Evolutionary conservation across 2,888 invertebrate species (phyloP).

Genomic region (Timema cristinae): DNA sequence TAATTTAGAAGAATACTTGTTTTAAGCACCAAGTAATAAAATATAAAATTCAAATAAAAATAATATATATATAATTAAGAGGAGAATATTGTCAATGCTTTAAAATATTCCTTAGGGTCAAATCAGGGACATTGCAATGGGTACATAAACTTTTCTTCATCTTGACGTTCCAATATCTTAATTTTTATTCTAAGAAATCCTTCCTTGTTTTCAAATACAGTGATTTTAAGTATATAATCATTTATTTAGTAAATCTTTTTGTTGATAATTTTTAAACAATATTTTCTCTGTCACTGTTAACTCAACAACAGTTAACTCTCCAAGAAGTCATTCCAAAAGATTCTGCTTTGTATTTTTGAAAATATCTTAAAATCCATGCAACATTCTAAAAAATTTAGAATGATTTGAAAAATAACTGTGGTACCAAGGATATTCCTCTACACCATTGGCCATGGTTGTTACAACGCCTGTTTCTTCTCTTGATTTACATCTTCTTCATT

Average conservation of each 20-base stretch:
- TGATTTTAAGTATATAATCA: neutral
- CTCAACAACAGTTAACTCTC: neutral
- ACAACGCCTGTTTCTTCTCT: neutral
- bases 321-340: neutral
- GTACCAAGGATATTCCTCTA: neutral
- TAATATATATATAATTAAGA: too few species aligned
- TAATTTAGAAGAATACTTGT: too few species aligned
- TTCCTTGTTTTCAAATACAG: too few species aligned
- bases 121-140: too few species aligned
- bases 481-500: constrained; percentile 1
- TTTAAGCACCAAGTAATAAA: too few species aligned
- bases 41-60: too few species aligned
- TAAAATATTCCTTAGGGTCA: too few species aligned
- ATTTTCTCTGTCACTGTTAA: neutral
- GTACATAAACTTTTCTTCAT: too few species aligned
- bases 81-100: too few species aligned
- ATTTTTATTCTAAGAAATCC: neutral
- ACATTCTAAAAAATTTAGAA: neutral
- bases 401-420: neutral
- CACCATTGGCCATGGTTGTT: neutral
- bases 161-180: too few species aligned
- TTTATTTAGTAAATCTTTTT: neutral
- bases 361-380: neutral
- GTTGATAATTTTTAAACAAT: neutral
- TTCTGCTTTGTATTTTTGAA: neutral